Base-by-base conservation (phyloP, 2,888 invertebrate species). In the Nomada ruficornis region DNA sequence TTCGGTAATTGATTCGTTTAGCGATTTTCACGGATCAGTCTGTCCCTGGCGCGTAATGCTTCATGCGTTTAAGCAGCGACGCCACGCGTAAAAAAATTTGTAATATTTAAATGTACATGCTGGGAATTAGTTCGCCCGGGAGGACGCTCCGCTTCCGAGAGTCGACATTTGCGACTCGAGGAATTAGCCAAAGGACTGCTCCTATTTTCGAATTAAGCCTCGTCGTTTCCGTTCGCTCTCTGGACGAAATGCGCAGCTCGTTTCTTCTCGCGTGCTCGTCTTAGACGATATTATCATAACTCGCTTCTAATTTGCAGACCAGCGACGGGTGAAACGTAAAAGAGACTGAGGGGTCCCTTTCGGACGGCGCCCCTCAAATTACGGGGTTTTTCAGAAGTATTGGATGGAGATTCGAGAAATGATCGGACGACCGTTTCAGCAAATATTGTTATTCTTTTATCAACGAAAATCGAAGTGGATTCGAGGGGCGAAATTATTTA, bases 241-340 rank as follows among this genome's bases (percentile, higher is more conserved):
- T 5, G 13, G 26, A 47, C 60, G 52, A 54, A 54, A 72, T 11
- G 44, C 80, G 67, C 44, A 20, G 62, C 54, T 59, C 55, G 65
- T 67, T 69, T 77, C 44, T 52, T 77, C 60, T 80, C 50, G 80
- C 69, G 80, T 70, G 81, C 57, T 64, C 60, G 23, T 75, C 59
- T 50, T 67, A 42, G 59, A 50, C 62, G 52, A 70, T 23, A 82
- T 82, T 82, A 82, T 74, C 81, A 80, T 82, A 82, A 81, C 73
- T 79, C 73, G 80, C 67, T 80, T 67, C 72, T 57, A 81, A 79
- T 79, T 79, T 64, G 69, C 64, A 26, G 73, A 80, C 69, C 2
- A 77, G 52, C 78, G 57, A 78, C 67, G 29, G 67, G 55, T 47
- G 68, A 79, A 71, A 71, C 60, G 65, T 55, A 44, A 54, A 69